phyloP scores from a whole-genome alignment of 2,888 invertebrate genomes.

The Anticlea derivata region DNA sequence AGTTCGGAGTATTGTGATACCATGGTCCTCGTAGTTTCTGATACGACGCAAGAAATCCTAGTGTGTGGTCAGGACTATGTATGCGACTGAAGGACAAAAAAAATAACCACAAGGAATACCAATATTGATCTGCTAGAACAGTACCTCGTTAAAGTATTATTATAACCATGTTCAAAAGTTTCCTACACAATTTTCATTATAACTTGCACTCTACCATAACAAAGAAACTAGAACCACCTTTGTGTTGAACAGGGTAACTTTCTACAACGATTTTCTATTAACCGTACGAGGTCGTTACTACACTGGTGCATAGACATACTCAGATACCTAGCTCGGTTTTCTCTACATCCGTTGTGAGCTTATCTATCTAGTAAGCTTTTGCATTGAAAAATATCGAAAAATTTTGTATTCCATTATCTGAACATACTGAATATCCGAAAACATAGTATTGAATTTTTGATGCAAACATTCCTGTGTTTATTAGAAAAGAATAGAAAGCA shows the following conservation, averaged over 20 bases:
- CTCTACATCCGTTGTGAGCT: not conserved
- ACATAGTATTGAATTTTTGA: too few species aligned
- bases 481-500: too few species aligned
- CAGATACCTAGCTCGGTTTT: not conserved
- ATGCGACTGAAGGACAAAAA: too few species aligned
- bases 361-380: constrained; percentile 2
- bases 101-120: too few species aligned
- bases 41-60: too few species aligned
- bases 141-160: not conserved
- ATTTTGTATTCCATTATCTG: not conserved
- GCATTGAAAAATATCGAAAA: not conserved
- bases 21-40: too few species aligned
- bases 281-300: constrained; percentile 12
- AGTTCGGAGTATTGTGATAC: too few species aligned
- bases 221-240: constrained; percentile 14
- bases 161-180: constrained; percentile 9
- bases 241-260: constrained; percentile 7
- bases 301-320: not conserved
- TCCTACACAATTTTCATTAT: constrained; percentile 11
- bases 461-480: too few species aligned
- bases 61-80: too few species aligned
- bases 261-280: constrained; percentile 17
- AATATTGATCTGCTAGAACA: too few species aligned
- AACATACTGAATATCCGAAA: too few species aligned
- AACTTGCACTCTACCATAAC: constrained; percentile 3